Evolutionary conservation across 2,797 vertebrate genomes (phyloP), one percentile per base, ranked within the genome.

Genomic region (Cetoscarus ocellatus): DNA sequence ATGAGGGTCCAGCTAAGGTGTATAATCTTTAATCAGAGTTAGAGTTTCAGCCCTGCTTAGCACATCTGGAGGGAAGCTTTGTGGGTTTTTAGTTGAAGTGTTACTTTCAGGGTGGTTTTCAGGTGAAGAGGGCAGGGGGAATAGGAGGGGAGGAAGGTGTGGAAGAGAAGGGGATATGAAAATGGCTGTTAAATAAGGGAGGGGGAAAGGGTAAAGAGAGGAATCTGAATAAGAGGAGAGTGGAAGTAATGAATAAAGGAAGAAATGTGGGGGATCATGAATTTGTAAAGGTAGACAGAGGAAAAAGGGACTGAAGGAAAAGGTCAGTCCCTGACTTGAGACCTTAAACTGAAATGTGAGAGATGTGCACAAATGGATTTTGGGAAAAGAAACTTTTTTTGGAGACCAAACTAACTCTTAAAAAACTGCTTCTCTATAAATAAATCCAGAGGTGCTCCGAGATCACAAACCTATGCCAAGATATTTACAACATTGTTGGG

Each of bases 21-120:
- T 55, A 6, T 67, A 3, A 14, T n/a, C 57, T 79, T 67, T 61
- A 58, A 77, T 76, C 68, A 58, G 38, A 57, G 59, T 72, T 54
- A 61, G 57, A 15, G 11, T 53, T 70, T 71, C 47, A 49, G 39
- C 10, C 10, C 52, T 7, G 34, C 40, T 73, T 15, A n/a, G 43
- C 15, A 59, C 14, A 51, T 0, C 3, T 59, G 0, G 51, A 13
- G 10, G 34, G 52, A 19, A 18, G 48, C 5, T 0, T 3, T 8
- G 39, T 51, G 18, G n/a, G 14, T 39, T 71, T 49, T 61, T 40
- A 38, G 27, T 7, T 1, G 11, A 63, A 50, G 55, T 59, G 36
- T 56, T 45, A 14, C 58, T 0, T 59, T 19, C 63, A 7, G 15
- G n/a, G 19, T 1, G 0, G 19, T 14, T 69, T 55, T 34, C 35